Base-by-base conservation (phyloP, 2,797 vertebrate genomes). In the Enteromius paludinosus region DNA sequence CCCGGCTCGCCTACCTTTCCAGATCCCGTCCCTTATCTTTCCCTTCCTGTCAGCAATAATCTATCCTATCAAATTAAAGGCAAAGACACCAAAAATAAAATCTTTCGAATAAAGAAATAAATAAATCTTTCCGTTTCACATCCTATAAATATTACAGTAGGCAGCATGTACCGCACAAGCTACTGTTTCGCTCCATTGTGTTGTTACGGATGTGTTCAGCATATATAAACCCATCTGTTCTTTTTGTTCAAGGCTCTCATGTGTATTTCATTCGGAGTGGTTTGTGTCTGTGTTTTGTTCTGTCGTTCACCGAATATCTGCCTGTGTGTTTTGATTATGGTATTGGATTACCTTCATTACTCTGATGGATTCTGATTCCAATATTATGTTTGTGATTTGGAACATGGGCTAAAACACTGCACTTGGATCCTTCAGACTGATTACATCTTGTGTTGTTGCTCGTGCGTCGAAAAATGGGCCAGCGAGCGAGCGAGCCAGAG, bases 301-400 rank as follows among this genome's bases (percentile, higher is more conserved):
- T 20, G 28, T 17, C 62, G 54, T 71, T 62, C 14, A 11, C 18
- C 18, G 52, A 45, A 23, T 61, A 47, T 61, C 65, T 18, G 38
- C 38, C 33, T 62, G 49, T 43, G 64, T 20, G 66, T 56, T 56
- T 69, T 43, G 65, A 79, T 81, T 62, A 35, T 25, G 41, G 23
- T 72, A 25, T 81, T 62, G 68, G n/a, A 72, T 81, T 72, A 79
- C 35, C 61, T 68, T 41, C 62, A 79, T 79, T 79, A 49, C 38
- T 81, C 8, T 5, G 79, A 69, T 62, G 41, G 56, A 62, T 33
- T 72, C 52, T 71, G 54, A 72, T 71, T 71, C 15, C 54, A 47
- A 45, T 62, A 59, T 80, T 35, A 47, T 78, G 75, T 33, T 64
- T 65, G 78, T n/a, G 25, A 41, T 80, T 47, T 23, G 38, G 25